Evolutionary conservation across 2,797 vertebrate species (phyloP).

Genomic region (Enteromius anoplus): DNA sequence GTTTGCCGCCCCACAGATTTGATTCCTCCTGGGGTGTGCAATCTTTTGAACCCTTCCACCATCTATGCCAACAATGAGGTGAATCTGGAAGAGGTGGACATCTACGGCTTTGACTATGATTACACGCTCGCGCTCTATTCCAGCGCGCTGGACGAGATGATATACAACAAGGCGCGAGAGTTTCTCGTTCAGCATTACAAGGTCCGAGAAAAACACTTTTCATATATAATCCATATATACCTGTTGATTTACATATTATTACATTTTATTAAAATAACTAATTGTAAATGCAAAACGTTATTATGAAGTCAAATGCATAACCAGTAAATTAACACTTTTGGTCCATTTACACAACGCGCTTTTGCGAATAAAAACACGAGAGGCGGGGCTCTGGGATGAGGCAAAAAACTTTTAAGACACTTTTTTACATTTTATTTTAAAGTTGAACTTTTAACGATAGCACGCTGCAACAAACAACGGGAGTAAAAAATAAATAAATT

Average conservation of each 20-base stretch:
- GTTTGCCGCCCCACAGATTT: slow-evolving; percentile 72
- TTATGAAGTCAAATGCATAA: not conserved
- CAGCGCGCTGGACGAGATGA: slow-evolving; percentile 77
- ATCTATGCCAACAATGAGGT: slow-evolving; percentile 89
- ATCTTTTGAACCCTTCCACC: slow-evolving; percentile 78
- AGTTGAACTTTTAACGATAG: not conserved
- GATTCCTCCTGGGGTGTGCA: slow-evolving; percentile 84
- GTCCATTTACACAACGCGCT: not conserved
- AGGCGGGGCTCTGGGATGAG: not conserved
- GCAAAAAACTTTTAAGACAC: too few relatives aligned
- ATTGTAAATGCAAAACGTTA: not conserved
- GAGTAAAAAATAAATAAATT: too few relatives aligned
- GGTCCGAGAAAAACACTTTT: slow-evolving; percentile 65
- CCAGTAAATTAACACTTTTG: not conserved
- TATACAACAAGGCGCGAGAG: slow-evolving; percentile 79
- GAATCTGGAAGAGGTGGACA: slow-evolving; percentile 80
- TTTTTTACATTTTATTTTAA: not conserved
- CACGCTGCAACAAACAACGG: not conserved
- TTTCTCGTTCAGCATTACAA: slow-evolving; percentile 85
- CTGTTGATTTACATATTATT: not conserved
- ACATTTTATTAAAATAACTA: not conserved
- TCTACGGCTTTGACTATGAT: slow-evolving; percentile 89
- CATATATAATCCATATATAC: not conserved
- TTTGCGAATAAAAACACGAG: not conserved
- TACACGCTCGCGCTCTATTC: slow-evolving; percentile 87